Evolutionary conservation across 2,113 vertebrate species (phyloP), one percentile per base, ranked within the genome.

Genomic region (Coturnix japonica): DNA sequence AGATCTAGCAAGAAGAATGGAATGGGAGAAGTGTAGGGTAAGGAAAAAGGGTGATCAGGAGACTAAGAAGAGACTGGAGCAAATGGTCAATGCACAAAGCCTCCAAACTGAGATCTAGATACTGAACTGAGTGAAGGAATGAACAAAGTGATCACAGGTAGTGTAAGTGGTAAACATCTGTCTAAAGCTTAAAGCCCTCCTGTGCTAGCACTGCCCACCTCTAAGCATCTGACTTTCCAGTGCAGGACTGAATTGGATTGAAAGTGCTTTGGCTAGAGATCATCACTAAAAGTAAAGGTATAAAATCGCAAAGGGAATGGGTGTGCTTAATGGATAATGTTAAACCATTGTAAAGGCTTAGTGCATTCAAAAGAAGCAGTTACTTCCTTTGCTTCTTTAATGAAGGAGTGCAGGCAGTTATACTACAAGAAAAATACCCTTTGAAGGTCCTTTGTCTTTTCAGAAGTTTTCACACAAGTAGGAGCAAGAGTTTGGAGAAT

Each of bases 371-470:
- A 76, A 20, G 60, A 54, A 54, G 7, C 44, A 23, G 2, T 61
- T 31, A 13, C 25, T 57, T 44, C 51, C 46, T 56, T 53, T 26
- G n/a, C 35, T 73, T 51, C 46, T 10, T 1, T 56, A 74, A 43
- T 11, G 7, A 70, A n/a, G 8, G 18, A 13, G 11, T 41, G 67
- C 41, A 61, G 4, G 23, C 41, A 64, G 19, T 71, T 60, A 30
- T 20, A 8, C 30, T 21, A 22, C 39, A 0, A 3, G 63, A 59
- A 64, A 25, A 25, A 7, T 8, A 65, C 1, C 0, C 0, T 60
- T 64, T 64, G 66, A 49, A 43, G 26, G 26, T 30, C 64, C 10
- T 63, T 11, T 4, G 0, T 47, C 53, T 72, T 41, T 49, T 77
- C 22, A 43, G 37, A 57, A 74, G 11, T 25, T 82, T 61, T 54